Evolutionary conservation across 2,888 invertebrate species (phyloP), one percentile per base, ranked within the genome.

Genomic region (Coremacera marginata): DNA sequence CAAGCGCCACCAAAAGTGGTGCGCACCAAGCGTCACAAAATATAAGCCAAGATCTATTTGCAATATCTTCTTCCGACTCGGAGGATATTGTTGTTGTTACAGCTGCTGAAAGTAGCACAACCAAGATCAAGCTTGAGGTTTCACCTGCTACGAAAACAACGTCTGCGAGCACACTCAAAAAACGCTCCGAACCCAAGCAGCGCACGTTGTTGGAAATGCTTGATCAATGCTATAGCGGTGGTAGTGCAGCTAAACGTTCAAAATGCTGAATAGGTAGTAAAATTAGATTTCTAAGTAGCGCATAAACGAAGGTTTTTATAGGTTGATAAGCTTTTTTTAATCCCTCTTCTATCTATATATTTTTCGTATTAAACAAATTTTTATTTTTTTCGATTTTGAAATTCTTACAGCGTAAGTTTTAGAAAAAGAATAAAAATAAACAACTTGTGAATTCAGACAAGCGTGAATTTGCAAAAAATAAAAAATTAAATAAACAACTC

Each of bases 151-250:
- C 68, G 2, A 71, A 70, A 27, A 16, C 37, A 5, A 65, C 82
- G 27, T 76, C 81, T 5, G 31, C 73, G 8, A 44, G 19, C 37
- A 34, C 74, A 19, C 52, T 25, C 57, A 77, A 70, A n/a, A 60
- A 75, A n/a, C 67, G 70, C 44, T 27, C 70, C 44, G 81, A 83
- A 74, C 74, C 79, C 67, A 83, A 87, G 0, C 89, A 89, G 76
- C 80, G 84, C 75, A 82, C 86, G 0, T 81, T 89, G 22, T 80
- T 89, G 55, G 89, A 89, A 63, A 88, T 89, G 89, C 83, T 89
- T 55, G 89, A 89, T 78, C 82, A 83, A 2, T 85, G 86, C 73
- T 88, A 88, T 70, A 85, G 84, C 3, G 82, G 84, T 57, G 85
- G 84, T 2, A 82, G 82, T 68, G 81, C 82, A 44, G 77, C 77